These are phyloP conservation scores for Catalaphyllia jardinei DNA, from an alignment of 64 coral and sea anemone genomes.

Conservation along the genomic window DNA sequence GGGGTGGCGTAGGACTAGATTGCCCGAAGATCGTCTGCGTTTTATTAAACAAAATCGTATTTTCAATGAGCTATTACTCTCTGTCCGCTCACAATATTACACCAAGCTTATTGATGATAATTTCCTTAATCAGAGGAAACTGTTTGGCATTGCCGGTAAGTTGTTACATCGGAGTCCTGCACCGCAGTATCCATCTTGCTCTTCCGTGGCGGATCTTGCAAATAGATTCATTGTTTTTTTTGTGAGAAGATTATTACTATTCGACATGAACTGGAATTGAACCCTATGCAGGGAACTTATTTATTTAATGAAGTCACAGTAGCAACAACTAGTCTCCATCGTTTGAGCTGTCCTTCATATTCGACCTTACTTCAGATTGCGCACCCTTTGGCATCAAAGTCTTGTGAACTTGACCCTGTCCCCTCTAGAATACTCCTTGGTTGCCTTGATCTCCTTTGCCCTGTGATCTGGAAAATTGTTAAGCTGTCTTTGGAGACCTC, in stretches of 20 bases:
- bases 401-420: background rate
- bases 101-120: no score
- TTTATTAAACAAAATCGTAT: background rate
- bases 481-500: background rate
- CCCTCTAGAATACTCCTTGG: no score
- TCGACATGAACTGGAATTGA: no score
- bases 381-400: background rate
- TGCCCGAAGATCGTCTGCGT: background rate
- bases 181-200: no score
- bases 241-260: no score
- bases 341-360: no score
- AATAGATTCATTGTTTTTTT: no score
- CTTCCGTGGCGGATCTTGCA: no score
- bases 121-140: no score
- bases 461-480: conserved; percentile 7
- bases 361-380: background rate
- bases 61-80: background rate
- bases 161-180: no score
- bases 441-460: background rate
- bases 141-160: no score
- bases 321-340: background rate
- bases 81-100: background rate
- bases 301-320: background rate
- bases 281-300: background rate
- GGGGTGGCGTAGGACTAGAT: background rate